Evolutionary conservation across 2,888 invertebrate genomes (phyloP).

Genomic region (Syritta pipiens): DNA sequence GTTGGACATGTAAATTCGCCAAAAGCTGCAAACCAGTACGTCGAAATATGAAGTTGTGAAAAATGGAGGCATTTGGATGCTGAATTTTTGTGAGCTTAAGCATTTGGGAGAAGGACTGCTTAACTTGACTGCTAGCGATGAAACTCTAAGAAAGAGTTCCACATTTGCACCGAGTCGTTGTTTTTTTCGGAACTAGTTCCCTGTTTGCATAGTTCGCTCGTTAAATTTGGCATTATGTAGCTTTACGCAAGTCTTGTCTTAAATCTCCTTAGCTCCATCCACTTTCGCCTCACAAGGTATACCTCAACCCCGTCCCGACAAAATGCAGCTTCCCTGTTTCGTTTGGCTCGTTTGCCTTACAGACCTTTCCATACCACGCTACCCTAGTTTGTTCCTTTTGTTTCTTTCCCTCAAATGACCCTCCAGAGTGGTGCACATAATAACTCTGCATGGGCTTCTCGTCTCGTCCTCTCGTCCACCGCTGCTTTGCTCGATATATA

Average conservation of each 20-base stretch:
- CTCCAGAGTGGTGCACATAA: constrained; percentile 26
- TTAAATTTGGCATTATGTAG: too few relatives aligned
- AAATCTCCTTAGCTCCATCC: background rate
- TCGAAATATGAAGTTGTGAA: too few relatives aligned
- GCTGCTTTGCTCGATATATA: background rate
- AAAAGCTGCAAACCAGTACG: too few relatives aligned
- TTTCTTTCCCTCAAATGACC: constrained; percentile 22
- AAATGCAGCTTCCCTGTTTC: background rate
- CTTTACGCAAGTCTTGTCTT: background rate
- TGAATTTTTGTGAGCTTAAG: too few relatives aligned
- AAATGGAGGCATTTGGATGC: too few relatives aligned
- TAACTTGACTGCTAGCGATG: too few relatives aligned
- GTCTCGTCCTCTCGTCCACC: background rate
- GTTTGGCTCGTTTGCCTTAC: background rate
- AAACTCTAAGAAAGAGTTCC: too few relatives aligned
- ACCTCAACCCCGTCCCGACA: background rate
- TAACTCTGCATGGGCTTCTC: constrained; percentile 23
- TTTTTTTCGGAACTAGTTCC: too few relatives aligned
- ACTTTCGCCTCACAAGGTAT: background rate
- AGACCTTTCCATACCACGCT: background rate
- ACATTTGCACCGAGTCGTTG: too few relatives aligned
- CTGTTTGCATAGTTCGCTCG: too few relatives aligned
- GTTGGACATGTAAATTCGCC: too few relatives aligned
- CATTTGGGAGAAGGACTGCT: too few relatives aligned
- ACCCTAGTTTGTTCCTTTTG: background rate